These are phyloP conservation scores for Eurois occulta DNA, from an alignment of 2,888 invertebrate genomes.

Conservation along the genomic window DNA sequence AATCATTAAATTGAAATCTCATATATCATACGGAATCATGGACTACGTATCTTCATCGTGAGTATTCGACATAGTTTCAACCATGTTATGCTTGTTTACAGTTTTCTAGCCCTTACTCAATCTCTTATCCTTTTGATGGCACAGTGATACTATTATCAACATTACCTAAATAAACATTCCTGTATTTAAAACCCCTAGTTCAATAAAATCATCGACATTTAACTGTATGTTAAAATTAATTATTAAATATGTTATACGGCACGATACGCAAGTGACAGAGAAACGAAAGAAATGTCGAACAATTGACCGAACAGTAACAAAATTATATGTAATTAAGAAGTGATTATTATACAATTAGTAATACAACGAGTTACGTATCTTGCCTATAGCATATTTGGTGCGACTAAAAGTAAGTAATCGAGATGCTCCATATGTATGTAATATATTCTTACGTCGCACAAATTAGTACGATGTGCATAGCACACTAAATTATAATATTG, in stretches of 20 bases:
- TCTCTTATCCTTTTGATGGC: slow-evolving; percentile 50
- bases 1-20: slow-evolving; percentile 42
- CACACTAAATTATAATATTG: slow-evolving; percentile 67
- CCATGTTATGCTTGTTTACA: slow-evolving; percentile 8
- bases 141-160: slow-evolving; percentile 55
- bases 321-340: slow-evolving; percentile 31
- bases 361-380: slow-evolving; percentile 54
- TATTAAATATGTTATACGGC: slow-evolving; percentile 54
- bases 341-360: slow-evolving; percentile 41
- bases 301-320: slow-evolving; percentile 36
- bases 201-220: slow-evolving; percentile 47
- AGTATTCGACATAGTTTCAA: slow-evolving; percentile 24
- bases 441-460: slow-evolving; percentile 49
- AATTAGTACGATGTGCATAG: slow-evolving; percentile 51
- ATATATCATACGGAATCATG: slow-evolving; percentile 34
- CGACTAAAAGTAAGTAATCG: slow-evolving; percentile 58
- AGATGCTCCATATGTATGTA: slow-evolving; percentile 35
- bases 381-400: slow-evolving; percentile 60
- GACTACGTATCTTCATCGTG: slow-evolving; percentile 7
- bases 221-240: slow-evolving; percentile 42
- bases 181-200: slow-evolving; percentile 36
- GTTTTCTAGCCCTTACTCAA: slow-evolving; percentile 32
- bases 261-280: slow-evolving; percentile 57
- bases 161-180: slow-evolving; percentile 59
- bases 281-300: slow-evolving; percentile 20